Conservation (phyloP, 1,140 invertebrate species). For the Choristoneura fumiferana region DNA sequence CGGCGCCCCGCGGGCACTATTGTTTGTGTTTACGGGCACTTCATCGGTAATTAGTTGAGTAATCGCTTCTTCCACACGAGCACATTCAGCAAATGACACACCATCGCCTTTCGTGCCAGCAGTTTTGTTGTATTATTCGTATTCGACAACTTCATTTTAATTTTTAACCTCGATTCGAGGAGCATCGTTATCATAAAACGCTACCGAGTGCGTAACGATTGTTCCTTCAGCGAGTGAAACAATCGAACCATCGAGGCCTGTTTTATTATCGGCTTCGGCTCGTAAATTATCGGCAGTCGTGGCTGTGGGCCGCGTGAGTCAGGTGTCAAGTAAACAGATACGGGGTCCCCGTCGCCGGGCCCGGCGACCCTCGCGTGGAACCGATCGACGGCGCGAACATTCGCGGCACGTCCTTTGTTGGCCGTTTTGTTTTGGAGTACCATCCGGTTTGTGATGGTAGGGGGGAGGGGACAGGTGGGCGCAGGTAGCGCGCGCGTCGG, state of each 20-base stretch:
- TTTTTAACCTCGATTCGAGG: conserved; percentile 32
- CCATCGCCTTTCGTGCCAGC: conserved; percentile 42
- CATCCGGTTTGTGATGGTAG: conserved; percentile 73
- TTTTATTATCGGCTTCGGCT: conserved; percentile 34
- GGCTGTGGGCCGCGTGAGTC: conserved; percentile 56
- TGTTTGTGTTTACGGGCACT: conserved; percentile 61
- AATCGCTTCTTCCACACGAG: conserved; percentile 51
- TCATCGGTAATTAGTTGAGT: conserved; percentile 59
- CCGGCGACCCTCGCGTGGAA: conserved; percentile 53
- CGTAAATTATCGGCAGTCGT: conserved; percentile 49
- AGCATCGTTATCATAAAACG: conserved; percentile 14
- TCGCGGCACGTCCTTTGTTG: conserved; percentile 75
- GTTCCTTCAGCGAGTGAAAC: conserved; percentile 38
- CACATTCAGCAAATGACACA: conserved; percentile 51
- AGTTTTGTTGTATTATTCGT: too few species aligned
- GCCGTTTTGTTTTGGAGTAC: conserved; percentile 76
- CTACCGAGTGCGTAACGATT: conserved; percentile 24
- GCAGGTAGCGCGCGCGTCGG: conserved; percentile 65
- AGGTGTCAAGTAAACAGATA: conserved; percentile 61
- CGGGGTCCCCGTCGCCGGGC: conserved; percentile 33
- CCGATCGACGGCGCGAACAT: conserved; percentile 67
- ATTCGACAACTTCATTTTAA: conserved; percentile 47
- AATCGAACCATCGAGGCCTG: conserved; percentile 33
- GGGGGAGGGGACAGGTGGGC: conserved; percentile 67
- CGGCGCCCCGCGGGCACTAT: conserved; percentile 41